phyloP scores from a whole-genome alignment of 2,888 invertebrate species.

The Andricus curvator region DNA sequence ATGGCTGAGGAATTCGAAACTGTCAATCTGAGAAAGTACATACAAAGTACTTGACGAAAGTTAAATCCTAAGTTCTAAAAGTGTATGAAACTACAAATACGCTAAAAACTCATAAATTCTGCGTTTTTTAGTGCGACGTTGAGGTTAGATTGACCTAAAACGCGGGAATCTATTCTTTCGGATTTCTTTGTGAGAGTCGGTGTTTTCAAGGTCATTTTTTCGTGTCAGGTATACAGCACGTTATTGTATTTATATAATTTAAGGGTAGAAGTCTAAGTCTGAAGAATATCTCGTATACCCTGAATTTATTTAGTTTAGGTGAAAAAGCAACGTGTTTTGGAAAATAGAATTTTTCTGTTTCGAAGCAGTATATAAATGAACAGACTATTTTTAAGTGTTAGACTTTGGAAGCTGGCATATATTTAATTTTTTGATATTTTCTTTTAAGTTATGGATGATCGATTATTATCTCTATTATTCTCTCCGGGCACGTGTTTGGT shows the following conservation, averaged over 20 bases:
- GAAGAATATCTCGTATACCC: not conserved
- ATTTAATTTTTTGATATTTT: not conserved
- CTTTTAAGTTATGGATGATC: not conserved
- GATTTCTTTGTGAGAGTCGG: not conserved
- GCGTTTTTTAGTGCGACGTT: not conserved
- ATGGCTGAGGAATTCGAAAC: not conserved
- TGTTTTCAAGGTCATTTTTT: slow-evolving; percentile 1
- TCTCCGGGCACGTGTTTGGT: not conserved
- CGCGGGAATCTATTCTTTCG: slow-evolving; percentile 28
- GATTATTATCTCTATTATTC: not conserved
- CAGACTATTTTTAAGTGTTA: not conserved
- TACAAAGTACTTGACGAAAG: not conserved
- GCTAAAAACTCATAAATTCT: not conserved
- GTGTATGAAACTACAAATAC: not conserved
- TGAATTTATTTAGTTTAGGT: not conserved
- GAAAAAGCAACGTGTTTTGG: not conserved
- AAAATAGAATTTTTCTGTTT: not conserved
- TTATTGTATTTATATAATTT: not conserved
- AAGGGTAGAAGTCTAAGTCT: not conserved
- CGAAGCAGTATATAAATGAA: not conserved
- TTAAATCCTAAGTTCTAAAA: not conserved
- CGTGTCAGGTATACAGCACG: not conserved
- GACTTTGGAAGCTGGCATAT: not conserved
- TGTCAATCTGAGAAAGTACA: slow-evolving; percentile 35
- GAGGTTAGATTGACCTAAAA: slow-evolving; percentile 4